Evolutionary conservation across 2,113 vertebrate species (phyloP).

Genomic region (Camarhynchus parvulus): DNA sequence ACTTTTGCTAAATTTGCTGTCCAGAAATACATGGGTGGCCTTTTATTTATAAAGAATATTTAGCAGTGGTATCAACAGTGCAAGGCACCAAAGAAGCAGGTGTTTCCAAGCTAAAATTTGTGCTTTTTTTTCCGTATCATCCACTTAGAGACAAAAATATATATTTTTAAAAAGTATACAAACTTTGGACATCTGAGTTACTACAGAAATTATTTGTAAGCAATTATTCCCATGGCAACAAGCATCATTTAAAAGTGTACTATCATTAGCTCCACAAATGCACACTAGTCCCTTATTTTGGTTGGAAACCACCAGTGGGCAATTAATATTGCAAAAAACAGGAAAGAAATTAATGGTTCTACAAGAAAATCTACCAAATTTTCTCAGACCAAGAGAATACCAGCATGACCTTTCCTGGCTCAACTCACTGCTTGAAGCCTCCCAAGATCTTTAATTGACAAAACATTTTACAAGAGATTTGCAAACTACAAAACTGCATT

Average conservation of each 20-base stretch:
- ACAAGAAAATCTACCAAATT: background rate
- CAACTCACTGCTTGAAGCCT: background rate
- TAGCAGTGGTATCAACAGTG: background rate
- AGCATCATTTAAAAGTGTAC: background rate
- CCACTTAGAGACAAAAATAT: background rate
- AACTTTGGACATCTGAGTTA: background rate
- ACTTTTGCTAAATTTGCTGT: background rate
- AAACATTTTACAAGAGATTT: background rate
- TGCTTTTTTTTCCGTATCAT: background rate
- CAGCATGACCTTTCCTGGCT: background rate
- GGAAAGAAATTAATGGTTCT: background rate
- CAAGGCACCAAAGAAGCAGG: background rate
- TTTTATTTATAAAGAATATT: background rate
- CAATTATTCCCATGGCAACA: background rate
- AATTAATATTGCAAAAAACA: background rate
- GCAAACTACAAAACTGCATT: background rate
- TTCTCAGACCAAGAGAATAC: background rate
- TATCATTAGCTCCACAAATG: background rate
- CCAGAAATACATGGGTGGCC: background rate
- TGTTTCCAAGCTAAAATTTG: background rate
- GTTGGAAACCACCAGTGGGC: background rate
- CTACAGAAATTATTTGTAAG: background rate
- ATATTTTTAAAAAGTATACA: background rate
- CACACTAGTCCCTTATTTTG: background rate
- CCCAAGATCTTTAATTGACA: background rate